A percentile compares a stretch with the other conserved stretches of the same genome.
phyloP scores from a whole-genome alignment of 2,113 vertebrate species.

The Phyllopteryx taeniolatus region DNA sequence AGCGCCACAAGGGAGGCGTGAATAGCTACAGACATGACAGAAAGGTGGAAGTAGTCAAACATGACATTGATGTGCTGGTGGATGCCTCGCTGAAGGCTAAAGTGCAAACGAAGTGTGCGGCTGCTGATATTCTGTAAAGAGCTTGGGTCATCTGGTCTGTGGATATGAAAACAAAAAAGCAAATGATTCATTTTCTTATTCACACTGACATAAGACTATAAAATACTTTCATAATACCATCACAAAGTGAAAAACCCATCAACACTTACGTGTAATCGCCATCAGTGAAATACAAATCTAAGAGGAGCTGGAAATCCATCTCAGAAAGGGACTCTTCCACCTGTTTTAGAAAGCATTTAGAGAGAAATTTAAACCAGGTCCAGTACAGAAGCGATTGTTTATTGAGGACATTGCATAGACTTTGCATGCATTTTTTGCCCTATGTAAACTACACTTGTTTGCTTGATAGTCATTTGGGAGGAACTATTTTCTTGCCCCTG shows the following conservation, averaged over 20 bases:
- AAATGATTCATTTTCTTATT: background rate
- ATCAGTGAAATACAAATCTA: conserved; percentile 96
- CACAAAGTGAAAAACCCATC: conserved; percentile 10
- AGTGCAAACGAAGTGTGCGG: conserved; percentile 93
- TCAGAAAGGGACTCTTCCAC: conserved; percentile 94
- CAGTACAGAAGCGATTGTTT: background rate
- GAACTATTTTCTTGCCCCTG: background rate
- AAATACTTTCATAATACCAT: conserved; percentile 16
- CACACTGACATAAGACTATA: conserved; percentile 8
- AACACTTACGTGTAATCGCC: conserved; percentile 95
- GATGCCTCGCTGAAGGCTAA: conserved; percentile 90
- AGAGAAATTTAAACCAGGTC: background rate
- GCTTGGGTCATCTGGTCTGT: conserved; percentile 86
- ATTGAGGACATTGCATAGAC: background rate
- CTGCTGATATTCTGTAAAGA: conserved; percentile 94
- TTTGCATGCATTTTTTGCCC: background rate
- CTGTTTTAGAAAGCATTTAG: conserved; percentile 68
- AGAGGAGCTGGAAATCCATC: conserved; percentile 89
- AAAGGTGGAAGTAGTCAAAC: conserved; percentile 99
- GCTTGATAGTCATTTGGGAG: background rate
- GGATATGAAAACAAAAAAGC: conserved; percentile 18
- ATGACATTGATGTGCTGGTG: conserved; percentile 97
- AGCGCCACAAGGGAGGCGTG: conserved; percentile 95
- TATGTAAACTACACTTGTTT: background rate
- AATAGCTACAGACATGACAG: conserved; percentile 89